Evolutionary conservation across 2,888 invertebrate species (phyloP), one percentile per base, ranked within the genome.

Genomic region (Lepidochitona cinerea): DNA sequence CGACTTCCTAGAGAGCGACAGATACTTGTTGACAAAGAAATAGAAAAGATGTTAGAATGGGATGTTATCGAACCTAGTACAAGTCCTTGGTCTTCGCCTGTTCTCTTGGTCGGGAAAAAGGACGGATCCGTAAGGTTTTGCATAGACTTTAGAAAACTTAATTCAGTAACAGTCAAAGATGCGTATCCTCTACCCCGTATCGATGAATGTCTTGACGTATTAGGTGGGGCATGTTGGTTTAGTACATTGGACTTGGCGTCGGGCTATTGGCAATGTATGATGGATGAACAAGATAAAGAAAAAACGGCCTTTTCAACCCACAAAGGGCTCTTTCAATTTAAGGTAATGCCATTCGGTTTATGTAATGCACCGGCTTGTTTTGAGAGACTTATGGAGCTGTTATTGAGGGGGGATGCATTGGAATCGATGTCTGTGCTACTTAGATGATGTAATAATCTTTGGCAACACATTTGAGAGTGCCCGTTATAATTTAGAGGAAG

Each of bases 11-110:
- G 67, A 14, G 29, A 71, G 9, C 75, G 76, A 37, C 71, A 49
- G 70, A 26, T 75, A 54, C 29, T 74, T 33, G 64, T 75, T 68
- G 75, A 76, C 36, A 35, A 68, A 35, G 75, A 78, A 54, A 53
- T 77, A 32, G 49, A 68, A 7, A 71, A 68, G 37, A 75, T 78
- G 73, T 37, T 78, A n/a, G 68, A 75, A 33, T 52, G 66, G 23
- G 75, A 71, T 18, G 41, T 41, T 41, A 41, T 41, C 18, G 41
- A 41, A 41, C 41, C 41, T 41, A 41, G 41, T 41, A 41, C 9
- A 12, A 41, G 41, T 41, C 41, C 41, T 9, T 41, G 41, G 41
- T 41, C 41, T 18, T 41, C 41, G 18, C 41, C 41, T 41, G 18
- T 12, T 41, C 41, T 41, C 18, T 18, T 41, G 9, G 41, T 41